Percentiles rank a stretch among this genome's conserved stretches.
These are phyloP conservation scores for Danaus melanippus DNA, from an alignment of 1,140 invertebrate species.

Conservation along the genomic window DNA sequence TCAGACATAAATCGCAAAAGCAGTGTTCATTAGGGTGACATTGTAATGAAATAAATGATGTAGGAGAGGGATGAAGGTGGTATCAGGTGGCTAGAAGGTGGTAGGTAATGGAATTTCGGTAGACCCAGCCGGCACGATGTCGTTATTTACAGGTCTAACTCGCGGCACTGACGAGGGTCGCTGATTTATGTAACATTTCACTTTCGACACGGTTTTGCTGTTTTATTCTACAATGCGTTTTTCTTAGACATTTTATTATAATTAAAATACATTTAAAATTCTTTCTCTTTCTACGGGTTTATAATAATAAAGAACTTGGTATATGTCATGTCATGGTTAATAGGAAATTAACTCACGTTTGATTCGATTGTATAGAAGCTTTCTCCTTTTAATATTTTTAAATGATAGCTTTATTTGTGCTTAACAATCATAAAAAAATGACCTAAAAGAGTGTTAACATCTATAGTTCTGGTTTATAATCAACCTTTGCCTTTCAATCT, in stretches of 20 bases:
- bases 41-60: slow-evolving; percentile 24
- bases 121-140: slow-evolving; percentile 34
- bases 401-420: too few species aligned
- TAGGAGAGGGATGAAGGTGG: slow-evolving; percentile 10
- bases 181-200: slow-evolving; percentile 63
- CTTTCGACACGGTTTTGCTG: slow-evolving; percentile 46
- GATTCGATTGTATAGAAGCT: too few species aligned
- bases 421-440: too few species aligned
- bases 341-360: too few species aligned
- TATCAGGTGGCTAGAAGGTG: slow-evolving; percentile 16
- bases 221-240: slow-evolving; percentile 30
- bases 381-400: too few species aligned
- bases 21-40: slow-evolving; percentile 18
- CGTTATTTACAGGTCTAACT: slow-evolving; percentile 46
- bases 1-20: slow-evolving; percentile 9
- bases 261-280: too few species aligned
- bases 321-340: too few species aligned
- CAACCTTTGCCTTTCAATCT: too few species aligned
- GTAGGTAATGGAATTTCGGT: slow-evolving; percentile 35
- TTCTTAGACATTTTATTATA: slow-evolving; percentile 2
- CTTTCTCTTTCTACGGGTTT: too few species aligned
- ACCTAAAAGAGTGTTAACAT: too few species aligned
- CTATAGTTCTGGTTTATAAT: too few species aligned
- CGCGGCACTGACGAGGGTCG: slow-evolving; percentile 47
- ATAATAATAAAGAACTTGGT: too few species aligned